These are phyloP conservation scores for Columba janthina DNA, from an alignment of 2,113 vertebrate genomes.

Conservation along the genomic window DNA sequence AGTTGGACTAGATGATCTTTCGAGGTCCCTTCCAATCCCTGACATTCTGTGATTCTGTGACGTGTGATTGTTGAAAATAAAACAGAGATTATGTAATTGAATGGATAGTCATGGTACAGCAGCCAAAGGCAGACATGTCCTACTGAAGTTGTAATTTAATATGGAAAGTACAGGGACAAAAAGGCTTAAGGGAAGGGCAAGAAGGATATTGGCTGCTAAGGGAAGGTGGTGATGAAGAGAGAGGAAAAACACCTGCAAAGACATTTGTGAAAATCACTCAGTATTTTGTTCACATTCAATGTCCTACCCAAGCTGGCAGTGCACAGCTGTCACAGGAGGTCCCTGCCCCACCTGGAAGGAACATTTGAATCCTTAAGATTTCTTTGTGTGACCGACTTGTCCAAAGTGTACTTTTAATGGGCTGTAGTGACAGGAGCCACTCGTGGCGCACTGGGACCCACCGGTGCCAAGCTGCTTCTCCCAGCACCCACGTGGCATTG, in stretches of 20 bases:
- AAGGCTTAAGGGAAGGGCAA: not conserved
- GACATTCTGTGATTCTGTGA: not conserved
- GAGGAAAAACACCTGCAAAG: not conserved
- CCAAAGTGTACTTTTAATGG: not conserved
- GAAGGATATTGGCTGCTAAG: not conserved
- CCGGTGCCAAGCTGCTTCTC: not conserved
- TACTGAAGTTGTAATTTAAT: not conserved
- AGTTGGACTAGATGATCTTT: too few relatives aligned
- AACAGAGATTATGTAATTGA: not conserved
- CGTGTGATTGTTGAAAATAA: not conserved
- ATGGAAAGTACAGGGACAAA: not conserved
- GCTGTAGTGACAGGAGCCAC: not conserved
- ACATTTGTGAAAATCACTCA: not conserved
- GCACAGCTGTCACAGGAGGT: not conserved
- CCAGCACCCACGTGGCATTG: not conserved
- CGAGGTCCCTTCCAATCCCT: too few relatives aligned
- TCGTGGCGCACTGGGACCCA: accelerated
- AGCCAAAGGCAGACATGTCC: not conserved
- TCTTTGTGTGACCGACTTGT: not conserved
- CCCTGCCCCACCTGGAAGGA: not conserved
- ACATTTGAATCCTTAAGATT: not conserved
- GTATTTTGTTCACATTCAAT: not conserved
- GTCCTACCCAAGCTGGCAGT: accelerated
- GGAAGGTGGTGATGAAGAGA: not conserved
- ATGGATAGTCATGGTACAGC: not conserved